A percentile compares a stretch with the other conserved stretches of the same genome.
Evolutionary conservation across 2,888 invertebrate species (phyloP).

Genomic region (Argynnis bischoffii): DNA sequence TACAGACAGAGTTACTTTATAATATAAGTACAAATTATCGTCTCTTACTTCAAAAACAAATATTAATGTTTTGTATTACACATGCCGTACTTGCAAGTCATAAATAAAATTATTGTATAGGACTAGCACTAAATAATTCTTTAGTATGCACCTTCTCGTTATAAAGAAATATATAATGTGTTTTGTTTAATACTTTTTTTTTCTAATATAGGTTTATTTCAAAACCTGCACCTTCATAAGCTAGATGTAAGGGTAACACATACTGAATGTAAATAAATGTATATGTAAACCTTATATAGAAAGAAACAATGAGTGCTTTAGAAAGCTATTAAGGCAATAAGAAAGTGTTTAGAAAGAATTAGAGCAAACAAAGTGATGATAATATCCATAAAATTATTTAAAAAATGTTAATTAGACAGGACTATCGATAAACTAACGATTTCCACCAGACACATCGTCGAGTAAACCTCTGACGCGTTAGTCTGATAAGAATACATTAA

Average conservation of each 20-base stretch:
- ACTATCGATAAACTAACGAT: slow-evolving; percentile 23
- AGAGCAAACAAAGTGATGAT: background rate
- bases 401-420: slow-evolving; percentile 31
- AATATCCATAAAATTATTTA: slow-evolving; percentile 18
- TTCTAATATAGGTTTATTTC: background rate
- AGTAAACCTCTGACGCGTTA: slow-evolving; percentile 26
- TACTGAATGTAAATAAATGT: too few species aligned
- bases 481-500: slow-evolving; percentile 34
- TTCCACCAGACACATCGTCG: slow-evolving; percentile 15
- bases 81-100: too few species aligned
- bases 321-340: background rate
- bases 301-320: background rate
- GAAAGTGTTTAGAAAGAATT: background rate
- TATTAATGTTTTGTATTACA: background rate
- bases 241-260: too few species aligned
- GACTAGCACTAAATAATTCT: slow-evolving; percentile 21
- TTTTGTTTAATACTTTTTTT: background rate
- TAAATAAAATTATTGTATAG: slow-evolving; percentile 2
- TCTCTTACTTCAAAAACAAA: slow-evolving; percentile 8
- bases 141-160: slow-evolving; percentile 10
- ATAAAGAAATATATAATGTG: background rate
- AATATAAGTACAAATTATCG: too few species aligned
- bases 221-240: too few species aligned
- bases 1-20: too few species aligned
- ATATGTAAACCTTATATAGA: too few species aligned